These are phyloP conservation scores for Saccostrea cuccullata DNA, from an alignment of 1,140 invertebrate species.

Conservation along the genomic window DNA sequence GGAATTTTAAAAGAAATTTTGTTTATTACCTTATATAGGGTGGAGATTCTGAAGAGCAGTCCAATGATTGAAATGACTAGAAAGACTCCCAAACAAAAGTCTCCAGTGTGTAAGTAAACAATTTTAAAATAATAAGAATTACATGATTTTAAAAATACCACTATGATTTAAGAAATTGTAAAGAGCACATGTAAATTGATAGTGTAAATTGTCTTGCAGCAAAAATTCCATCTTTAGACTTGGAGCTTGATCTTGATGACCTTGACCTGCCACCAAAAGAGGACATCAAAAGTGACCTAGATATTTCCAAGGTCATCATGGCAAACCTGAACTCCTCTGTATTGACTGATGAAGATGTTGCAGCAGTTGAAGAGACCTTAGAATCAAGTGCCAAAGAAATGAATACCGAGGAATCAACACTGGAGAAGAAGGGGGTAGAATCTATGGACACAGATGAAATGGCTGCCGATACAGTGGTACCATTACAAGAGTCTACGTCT, in stretches of 20 bases:
- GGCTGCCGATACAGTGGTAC: background rate
- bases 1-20: background rate
- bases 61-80: slow-evolving; percentile 70
- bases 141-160: background rate
- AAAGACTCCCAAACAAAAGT: slow-evolving; percentile 58
- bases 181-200: background rate
- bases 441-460: background rate
- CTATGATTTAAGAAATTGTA: background rate
- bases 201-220: slow-evolving; percentile 24
- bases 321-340: slow-evolving; percentile 13
- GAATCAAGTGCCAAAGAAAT: background rate
- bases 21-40: slow-evolving; percentile 55
- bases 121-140: background rate
- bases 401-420: background rate
- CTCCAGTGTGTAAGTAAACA: slow-evolving; percentile 51
- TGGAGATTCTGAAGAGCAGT: slow-evolving; percentile 62
- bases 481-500: background rate
- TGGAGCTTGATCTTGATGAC: slow-evolving; percentile 52
- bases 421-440: background rate
- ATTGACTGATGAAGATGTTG: background rate
- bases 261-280: slow-evolving; percentile 32
- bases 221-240: slow-evolving; percentile 41
- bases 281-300: background rate
- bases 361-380: background rate
- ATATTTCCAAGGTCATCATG: slow-evolving; percentile 22